Percentiles rank a stretch among this genome's conserved stretches.
These are phyloP conservation scores for Cremastinae sp. DNA, from an alignment of 2,888 invertebrate species.

Conservation along the genomic window DNA sequence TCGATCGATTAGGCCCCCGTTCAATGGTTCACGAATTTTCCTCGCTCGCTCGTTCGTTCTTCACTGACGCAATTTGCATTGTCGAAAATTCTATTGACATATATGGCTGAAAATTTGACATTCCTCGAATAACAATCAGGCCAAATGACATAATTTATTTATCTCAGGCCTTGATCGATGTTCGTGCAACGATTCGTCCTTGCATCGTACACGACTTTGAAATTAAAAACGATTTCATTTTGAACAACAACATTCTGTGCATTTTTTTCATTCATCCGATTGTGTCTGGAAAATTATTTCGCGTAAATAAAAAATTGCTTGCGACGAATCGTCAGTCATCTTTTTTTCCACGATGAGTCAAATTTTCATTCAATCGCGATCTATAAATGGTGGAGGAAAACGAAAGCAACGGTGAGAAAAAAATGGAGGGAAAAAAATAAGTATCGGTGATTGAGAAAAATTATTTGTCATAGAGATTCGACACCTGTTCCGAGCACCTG, in stretches of 20 bases:
- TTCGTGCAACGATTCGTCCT: conserved; percentile 4
- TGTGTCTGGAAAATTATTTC: neutral
- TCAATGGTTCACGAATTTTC: conserved; percentile 1
- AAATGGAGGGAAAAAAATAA: neutral
- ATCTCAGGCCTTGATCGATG: conserved; percentile 12
- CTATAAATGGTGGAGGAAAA: conserved; percentile 6
- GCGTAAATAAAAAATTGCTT: neutral
- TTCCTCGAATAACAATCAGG: conserved; percentile 42
- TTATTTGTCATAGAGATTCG: conserved; percentile 41
- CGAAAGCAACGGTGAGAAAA: conserved; percentile 7
- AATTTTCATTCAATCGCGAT: neutral
- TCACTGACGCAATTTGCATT: conserved; percentile 35
- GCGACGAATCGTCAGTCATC: neutral
- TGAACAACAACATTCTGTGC: too few relatives aligned
- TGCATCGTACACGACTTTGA: neutral
- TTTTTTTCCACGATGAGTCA: neutral
- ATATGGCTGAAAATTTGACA: conserved; percentile 33
- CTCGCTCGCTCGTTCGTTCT: neutral
- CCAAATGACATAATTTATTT: conserved; percentile 23
- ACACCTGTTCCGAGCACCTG: conserved; percentile 57
- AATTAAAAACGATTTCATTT: too few relatives aligned
- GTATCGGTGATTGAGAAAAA: neutral
- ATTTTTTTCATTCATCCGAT: too few relatives aligned
- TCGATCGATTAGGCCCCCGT: conserved; percentile 27
- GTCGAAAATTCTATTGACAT: conserved; percentile 25